Evolutionary conservation across 1,140 invertebrate genomes (phyloP), one percentile per base, ranked within the genome.

Genomic region (Diploscapter pachys): DNA sequence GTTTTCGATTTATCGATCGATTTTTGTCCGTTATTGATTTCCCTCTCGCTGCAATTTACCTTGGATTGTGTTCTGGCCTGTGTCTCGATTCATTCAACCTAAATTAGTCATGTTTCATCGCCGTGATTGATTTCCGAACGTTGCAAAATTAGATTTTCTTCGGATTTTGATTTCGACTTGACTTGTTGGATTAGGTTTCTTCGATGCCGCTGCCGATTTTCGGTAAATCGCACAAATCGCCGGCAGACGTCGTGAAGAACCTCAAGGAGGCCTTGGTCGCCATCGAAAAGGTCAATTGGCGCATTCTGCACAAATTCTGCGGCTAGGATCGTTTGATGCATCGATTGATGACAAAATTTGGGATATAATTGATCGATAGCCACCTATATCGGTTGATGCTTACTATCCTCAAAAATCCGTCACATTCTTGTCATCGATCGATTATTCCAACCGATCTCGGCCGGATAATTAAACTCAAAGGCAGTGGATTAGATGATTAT

Each of bases 151-250:
- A 0, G 31, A 31, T 31, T 31, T 31, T 31, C 31, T 1, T 31
- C 31, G 31, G 31, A 1, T 31, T 31, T 31, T 31, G 31, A 31
- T 31, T 31, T 31, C 31, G 31, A 31, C 1, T 31, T 31, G 1
- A 31, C 31, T 31, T 31, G 31, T 31, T 31, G 31, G 31, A 31
- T 31, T 31, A 31, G 31, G 31, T 31, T 31, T 31, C 31, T 31
- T 31, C 31, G 31, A 77, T 75, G 77, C 57, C 72, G 53, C 78
- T 96, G 93, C 93, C 94, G 88, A 90, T 97, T 84, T 96, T 96
- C 90, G 94, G 94, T 86, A 96, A 95, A 89, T 95, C 93, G 81
- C 93, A 94, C 88, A 96, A 96, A 88, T 94, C 92, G 88, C 94
- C 94, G 80, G 80, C 92, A 80, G 94, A 97, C 88, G 90, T 96